Conservation (phyloP, 2,797 vertebrate genomes). For the Etheostoma perlongum region DNA sequence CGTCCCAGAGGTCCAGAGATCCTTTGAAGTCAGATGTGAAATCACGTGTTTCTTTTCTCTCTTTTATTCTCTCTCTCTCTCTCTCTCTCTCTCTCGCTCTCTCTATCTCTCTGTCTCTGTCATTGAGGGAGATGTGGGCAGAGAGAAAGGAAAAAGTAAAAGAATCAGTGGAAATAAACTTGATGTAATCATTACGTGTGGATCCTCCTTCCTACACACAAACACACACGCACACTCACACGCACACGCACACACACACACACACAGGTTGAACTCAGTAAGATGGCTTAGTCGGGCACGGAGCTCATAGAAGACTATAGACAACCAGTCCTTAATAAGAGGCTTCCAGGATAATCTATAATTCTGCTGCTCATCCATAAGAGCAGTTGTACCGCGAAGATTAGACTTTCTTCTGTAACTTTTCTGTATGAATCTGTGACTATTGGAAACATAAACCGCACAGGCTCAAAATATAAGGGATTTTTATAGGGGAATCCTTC, state of each 20-base stretch:
- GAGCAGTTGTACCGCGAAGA: background rate
- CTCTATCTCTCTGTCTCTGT: slow-evolving; percentile 16
- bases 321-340: slow-evolving; percentile 46
- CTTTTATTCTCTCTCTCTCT: slow-evolving; percentile 4
- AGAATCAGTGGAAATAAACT: slow-evolving; percentile 59
- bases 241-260: slow-evolving; percentile 26
- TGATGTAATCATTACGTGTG: slow-evolving; percentile 51
- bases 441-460: slow-evolving; percentile 8
- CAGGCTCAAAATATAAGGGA: background rate
- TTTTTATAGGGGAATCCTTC: background rate
- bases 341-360: slow-evolving; percentile 41
- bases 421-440: slow-evolving; percentile 3
- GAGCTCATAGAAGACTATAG: slow-evolving; percentile 38
- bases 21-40: slow-evolving; percentile 66
- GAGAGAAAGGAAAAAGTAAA: slow-evolving; percentile 40
- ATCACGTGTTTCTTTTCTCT: slow-evolving; percentile 15
- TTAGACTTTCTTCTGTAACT: slow-evolving; percentile 8
- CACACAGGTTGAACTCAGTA: slow-evolving; percentile 47
- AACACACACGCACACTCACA: slow-evolving; percentile 20
- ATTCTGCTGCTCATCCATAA: slow-evolving; percentile 32
- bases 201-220: slow-evolving; percentile 58
- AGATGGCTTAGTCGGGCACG: slow-evolving; percentile 49
- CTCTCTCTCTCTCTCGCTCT: background rate
- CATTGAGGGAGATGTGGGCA: slow-evolving; percentile 38
- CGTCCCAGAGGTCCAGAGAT: slow-evolving; percentile 43